Base-by-base conservation (phyloP, 2,888 invertebrate genomes). In the Lasius platythorax region DNA sequence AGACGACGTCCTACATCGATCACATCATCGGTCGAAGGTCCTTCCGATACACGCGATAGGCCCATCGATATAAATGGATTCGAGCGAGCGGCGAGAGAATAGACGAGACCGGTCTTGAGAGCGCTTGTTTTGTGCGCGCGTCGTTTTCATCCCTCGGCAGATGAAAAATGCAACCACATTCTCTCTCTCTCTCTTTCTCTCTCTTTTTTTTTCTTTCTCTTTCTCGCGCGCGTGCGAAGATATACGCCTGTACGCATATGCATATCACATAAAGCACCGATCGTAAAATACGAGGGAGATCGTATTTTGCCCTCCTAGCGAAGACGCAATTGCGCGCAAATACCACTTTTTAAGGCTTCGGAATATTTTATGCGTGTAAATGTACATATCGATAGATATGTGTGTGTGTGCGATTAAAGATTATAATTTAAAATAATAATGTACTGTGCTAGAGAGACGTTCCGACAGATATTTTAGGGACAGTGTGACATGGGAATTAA, bases 251-350 rank as follows among this genome's bases (percentile, higher is more conserved):
- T 67, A 58, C 68, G 56, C 64, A 30, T 63, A 58, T 73, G 56
- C 64, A 46, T n/a, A 30, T 30, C n/a, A 70, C 43, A 61, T 63
- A 79, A 81, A 75, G 56, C 76, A 68, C 61, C 86, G 74, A 78
- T 66, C 83, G 64, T 88, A 84, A 86, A 86, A 88, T 83, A 81
- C 28, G 79, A 68, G 40, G 30, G n/a, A n/a, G 12, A n/a, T 28
- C 12, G 37, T 67, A 78, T 78, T 56, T 67, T 67, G 66, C 40
- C 40, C n/a, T 12, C 61, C 68, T 61, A 43, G 33, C 46, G 61
- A 28, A 61, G 61, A 43, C 46, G 46, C 33, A 81, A 37, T 61
- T 81, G 46, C 79, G 61, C 72, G 37, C 6, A 72, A 2, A n/a
- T 50, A 61, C 23, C 18, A 61, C n/a, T 70, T 2, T 18, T 50